Evolutionary conservation across 2,113 vertebrate species (phyloP), one percentile per base, ranked within the genome.

Genomic region (Eurypyga helias): DNA sequence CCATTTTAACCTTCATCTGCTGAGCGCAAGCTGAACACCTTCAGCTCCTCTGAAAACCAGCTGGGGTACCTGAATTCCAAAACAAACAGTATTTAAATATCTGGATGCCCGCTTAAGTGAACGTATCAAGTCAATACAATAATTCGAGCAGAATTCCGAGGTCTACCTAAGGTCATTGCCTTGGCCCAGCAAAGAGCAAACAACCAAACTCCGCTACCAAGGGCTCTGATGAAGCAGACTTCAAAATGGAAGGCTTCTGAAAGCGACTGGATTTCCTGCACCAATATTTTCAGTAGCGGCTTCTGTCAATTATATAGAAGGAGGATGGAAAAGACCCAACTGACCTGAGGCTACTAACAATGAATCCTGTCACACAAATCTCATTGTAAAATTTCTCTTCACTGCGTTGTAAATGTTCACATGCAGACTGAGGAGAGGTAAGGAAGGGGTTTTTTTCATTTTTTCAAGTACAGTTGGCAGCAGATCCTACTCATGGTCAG

Each of bases 401-500:
- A 1, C 23, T 36, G 58, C 29, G 26, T 4, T 71, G 31, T 29
- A 70, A 86, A 75, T 33, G 52, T 57, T 79, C 48, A 38, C 52
- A 92, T 16, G 41, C 58, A 83, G 84, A 36, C 75, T 28, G 11
- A 87, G 33, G 13, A 95, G 57, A 89, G 58, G 87, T 66, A 96
- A 89, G 62, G 7, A 67, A 38, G 24, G 0, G 24, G 0, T 71
- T 65, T 69, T 54, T 31, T 62, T 7, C 2, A 29, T 72, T 93
- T 91, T 89, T 92, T 70, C 33, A 55, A 91, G 52, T 80, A 92
- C 66, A 94, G 89, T 77, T 97, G 96, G 94, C 97, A 96, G 78
- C 0, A 0, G 46, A 90, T 70, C 66, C 62, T 70, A 36, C 71
- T 89, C 89, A 90, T 86, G 87, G 84, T 94, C 97, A 91, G 96